These are phyloP conservation scores for Trisateles emortualis DNA, from an alignment of 2,888 invertebrate species.

Conservation along the genomic window DNA sequence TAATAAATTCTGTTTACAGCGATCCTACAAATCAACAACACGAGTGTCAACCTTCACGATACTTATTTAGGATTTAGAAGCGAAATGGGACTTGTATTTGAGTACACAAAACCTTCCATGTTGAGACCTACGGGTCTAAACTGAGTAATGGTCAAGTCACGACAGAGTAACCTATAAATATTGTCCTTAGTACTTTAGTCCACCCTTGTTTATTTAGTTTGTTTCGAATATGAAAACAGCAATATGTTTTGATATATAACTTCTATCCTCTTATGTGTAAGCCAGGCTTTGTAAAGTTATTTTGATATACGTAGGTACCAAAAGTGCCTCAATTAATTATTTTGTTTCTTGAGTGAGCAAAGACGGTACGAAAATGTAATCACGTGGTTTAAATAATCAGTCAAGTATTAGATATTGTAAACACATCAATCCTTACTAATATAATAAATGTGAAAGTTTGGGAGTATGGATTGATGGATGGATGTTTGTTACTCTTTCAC, in stretches of 20 bases:
- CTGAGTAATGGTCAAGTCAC: constrained; percentile 22
- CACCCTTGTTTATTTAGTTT: constrained; percentile 29
- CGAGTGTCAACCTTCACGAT: neutral
- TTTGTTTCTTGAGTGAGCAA: constrained; percentile 2
- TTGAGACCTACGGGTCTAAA: constrained; percentile 27
- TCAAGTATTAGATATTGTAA: no score
- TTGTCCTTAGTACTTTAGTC: constrained; percentile 25
- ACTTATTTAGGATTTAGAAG: constrained; percentile 1
- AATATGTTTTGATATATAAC: constrained; percentile 30
- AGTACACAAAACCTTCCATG: constrained; percentile 27
- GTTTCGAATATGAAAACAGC: constrained; percentile 34
- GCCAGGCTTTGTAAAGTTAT: constrained; percentile 6
- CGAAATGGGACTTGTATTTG: constrained; percentile 11
- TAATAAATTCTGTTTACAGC: no score
- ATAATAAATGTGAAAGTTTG: no score
- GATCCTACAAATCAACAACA: neutral
- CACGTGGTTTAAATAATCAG: neutral
- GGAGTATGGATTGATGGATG: no score
- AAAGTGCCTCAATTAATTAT: constrained; percentile 10
- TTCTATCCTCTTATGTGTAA: constrained; percentile 20
- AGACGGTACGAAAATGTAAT: neutral
- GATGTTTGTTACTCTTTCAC: no score
- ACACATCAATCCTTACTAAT: no score
- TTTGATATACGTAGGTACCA: constrained; percentile 6
- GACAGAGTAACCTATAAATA: constrained; percentile 35